Evolutionary conservation across 2,797 vertebrate genomes (phyloP).

Genomic region (Champsocephalus gunnari): DNA sequence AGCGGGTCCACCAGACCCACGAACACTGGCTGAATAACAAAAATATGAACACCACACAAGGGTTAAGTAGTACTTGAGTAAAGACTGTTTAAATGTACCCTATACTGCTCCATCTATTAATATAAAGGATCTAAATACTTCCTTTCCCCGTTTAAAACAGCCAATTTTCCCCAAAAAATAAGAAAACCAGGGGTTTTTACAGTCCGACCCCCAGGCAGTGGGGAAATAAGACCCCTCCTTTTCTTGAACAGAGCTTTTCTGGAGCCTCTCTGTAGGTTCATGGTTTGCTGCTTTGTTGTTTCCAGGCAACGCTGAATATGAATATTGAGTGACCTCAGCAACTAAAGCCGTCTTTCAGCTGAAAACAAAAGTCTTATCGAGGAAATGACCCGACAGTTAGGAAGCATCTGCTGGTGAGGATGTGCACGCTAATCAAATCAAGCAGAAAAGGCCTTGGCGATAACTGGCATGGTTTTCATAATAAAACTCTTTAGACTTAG

Average conservation of each 20-base stretch:
- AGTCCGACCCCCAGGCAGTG: neutral
- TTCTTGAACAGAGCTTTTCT: neutral
- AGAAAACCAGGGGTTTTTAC: neutral
- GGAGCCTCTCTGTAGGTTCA: neutral
- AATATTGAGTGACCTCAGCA: neutral
- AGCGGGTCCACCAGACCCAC: too few species aligned
- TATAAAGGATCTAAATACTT: neutral
- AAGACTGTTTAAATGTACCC: too few species aligned
- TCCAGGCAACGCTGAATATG: conserved; percentile 21
- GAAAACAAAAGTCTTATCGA: neutral
- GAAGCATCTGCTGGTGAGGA: conserved; percentile 26
- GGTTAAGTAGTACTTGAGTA: too few species aligned
- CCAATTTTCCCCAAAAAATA: neutral
- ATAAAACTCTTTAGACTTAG: neutral
- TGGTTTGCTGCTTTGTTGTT: conserved; percentile 11
- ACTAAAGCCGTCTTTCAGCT: conserved; percentile 3
- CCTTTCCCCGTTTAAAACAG: neutral
- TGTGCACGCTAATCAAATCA: neutral
- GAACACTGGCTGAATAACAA: too few species aligned
- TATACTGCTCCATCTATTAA: too few species aligned
- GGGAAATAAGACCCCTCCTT: neutral
- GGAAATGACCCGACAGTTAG: conserved; percentile 21
- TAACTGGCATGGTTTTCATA: neutral
- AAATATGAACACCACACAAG: too few species aligned
- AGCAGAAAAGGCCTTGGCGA: neutral